Evolutionary conservation across 2,888 invertebrate genomes (phyloP).

Genomic region (Congeria kusceri): DNA sequence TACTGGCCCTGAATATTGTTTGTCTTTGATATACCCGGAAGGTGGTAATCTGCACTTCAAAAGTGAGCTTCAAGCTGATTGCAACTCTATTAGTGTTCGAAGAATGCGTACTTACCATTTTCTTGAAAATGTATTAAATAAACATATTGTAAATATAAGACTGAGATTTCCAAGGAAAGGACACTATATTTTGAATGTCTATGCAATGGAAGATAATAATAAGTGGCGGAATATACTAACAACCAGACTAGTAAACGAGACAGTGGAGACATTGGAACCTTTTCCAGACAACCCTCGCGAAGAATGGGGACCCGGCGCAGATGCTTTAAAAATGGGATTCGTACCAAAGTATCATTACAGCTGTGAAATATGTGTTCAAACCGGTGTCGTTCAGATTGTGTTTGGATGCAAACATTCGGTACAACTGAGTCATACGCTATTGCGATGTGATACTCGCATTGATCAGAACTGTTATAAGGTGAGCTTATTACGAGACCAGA

Average conservation of each 20-base stretch:
- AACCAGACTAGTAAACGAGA: slow-evolving; percentile 40
- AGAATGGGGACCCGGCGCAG: slow-evolving; percentile 60
- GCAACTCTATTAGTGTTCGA: not conserved
- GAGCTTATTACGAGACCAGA: slow-evolving; percentile 46
- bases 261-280: slow-evolving; percentile 11
- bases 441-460: slow-evolving; percentile 28
- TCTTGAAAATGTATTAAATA: slow-evolving; percentile 40
- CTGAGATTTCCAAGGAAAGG: slow-evolving; percentile 48
- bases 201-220: slow-evolving; percentile 17
- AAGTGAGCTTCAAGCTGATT: slow-evolving; percentile 32
- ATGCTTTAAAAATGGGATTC: slow-evolving; percentile 33
- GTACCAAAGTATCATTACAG: slow-evolving; percentile 33
- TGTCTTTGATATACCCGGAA: slow-evolving; percentile 37
- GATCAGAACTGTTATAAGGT: slow-evolving; percentile 34
- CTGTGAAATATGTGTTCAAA: slow-evolving; percentile 46
- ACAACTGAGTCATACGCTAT: slow-evolving; percentile 33
- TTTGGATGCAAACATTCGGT: slow-evolving; percentile 36
- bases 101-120: slow-evolving; percentile 37
- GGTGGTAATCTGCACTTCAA: slow-evolving; percentile 34
- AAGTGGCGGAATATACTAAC: slow-evolving; percentile 35
- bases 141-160: slow-evolving; percentile 24
- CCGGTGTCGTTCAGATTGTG: slow-evolving; percentile 44
- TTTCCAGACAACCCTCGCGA: slow-evolving; percentile 50
- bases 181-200: slow-evolving; percentile 43
- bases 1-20: slow-evolving; percentile 3